Percentiles rank a stretch among this genome's conserved stretches.
phyloP scores from a whole-genome alignment of 2,113 vertebrate genomes.

The Psammodynastes pulverulentus region DNA sequence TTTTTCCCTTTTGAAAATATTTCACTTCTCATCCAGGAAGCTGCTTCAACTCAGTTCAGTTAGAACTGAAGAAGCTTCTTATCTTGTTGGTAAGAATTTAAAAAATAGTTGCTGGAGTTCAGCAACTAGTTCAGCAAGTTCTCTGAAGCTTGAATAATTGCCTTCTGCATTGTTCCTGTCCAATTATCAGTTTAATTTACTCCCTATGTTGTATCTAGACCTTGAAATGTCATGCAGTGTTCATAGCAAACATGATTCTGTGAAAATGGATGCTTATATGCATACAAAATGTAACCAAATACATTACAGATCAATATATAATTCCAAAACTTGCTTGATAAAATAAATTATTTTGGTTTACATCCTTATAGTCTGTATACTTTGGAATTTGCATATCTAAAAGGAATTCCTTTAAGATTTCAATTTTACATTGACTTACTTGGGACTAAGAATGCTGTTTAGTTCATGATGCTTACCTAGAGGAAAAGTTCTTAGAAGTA shows the following conservation, averaged over 20 bases:
- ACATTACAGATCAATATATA: neutral
- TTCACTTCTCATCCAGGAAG: neutral
- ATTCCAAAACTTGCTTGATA: neutral
- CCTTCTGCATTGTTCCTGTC: neutral
- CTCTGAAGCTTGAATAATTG: neutral
- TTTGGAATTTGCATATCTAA: neutral
- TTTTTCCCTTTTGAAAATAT: neutral
- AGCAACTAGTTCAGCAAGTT: too few relatives aligned
- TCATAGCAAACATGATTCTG: neutral
- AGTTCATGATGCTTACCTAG: neutral
- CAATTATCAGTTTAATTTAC: neutral
- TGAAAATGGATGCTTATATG: neutral
- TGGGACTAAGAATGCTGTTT: neutral
- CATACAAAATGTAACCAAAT: neutral
- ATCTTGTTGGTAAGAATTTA: neutral
- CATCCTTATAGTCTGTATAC: neutral
- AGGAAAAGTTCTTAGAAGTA: neutral
- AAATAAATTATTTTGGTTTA: neutral
- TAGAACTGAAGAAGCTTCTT: neutral
- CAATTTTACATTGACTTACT: neutral
- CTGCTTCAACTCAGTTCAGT: neutral
- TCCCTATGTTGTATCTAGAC: neutral
- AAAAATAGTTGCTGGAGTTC: neutral
- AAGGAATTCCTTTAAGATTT: neutral
- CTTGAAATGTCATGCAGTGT: neutral